Evolutionary conservation across 2,888 invertebrate genomes (phyloP).

Genomic region (Griposia aprilina): DNA sequence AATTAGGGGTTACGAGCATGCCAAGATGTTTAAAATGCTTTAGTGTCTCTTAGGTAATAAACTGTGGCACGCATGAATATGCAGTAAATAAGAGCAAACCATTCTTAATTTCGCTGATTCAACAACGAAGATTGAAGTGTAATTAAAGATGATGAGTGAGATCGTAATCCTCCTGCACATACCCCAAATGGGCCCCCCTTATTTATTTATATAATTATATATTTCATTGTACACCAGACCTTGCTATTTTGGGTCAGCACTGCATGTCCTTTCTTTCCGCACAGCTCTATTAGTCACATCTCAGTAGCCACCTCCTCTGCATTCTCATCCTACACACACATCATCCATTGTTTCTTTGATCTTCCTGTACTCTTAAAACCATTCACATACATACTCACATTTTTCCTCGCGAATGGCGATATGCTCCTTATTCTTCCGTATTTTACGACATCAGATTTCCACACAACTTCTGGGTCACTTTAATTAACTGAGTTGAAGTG

Average conservation of each 20-base stretch:
- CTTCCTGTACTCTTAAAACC: background rate
- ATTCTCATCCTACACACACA: background rate
- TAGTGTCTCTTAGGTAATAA: slow-evolving; percentile 50
- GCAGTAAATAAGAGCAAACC: slow-evolving; percentile 26
- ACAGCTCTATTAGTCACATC: background rate
- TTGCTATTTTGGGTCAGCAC: background rate
- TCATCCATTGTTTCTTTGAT: background rate
- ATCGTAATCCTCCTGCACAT: background rate
- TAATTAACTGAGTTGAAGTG: background rate
- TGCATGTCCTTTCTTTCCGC: background rate
- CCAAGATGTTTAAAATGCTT: slow-evolving; percentile 53
- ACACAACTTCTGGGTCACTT: background rate
- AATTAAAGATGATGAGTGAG: slow-evolving; percentile 4
- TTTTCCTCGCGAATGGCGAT: no score
- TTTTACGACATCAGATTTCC: background rate
- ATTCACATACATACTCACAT: background rate
- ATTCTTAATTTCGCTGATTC: slow-evolving; percentile 27
- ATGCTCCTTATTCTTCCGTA: background rate
- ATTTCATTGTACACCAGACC: background rate
- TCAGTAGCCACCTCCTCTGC: background rate
- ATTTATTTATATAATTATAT: background rate
- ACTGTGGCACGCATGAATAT: slow-evolving; percentile 48
- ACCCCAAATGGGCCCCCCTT: background rate
- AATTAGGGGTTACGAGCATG: slow-evolving; percentile 59
- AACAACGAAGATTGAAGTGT: slow-evolving; percentile 16